Conservation (phyloP, 2,888 invertebrate species). For the Melieria picta region DNA sequence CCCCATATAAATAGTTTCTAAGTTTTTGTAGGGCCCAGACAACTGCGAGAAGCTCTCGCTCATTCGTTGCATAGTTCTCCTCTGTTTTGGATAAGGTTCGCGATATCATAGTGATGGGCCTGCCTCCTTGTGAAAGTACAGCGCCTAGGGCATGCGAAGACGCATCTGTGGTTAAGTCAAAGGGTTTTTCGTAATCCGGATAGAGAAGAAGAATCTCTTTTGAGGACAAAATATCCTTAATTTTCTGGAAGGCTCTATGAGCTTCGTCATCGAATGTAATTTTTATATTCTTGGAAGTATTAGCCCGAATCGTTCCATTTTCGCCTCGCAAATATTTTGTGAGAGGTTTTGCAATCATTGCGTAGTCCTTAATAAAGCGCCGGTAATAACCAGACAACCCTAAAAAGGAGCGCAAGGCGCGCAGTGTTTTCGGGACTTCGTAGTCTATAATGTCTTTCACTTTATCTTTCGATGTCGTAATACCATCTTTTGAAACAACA, state of each 20-base stretch:
- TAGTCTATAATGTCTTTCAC: constrained; percentile 7
- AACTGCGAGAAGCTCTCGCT: too few species aligned
- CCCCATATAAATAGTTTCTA: too few species aligned
- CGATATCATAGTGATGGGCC: neutral
- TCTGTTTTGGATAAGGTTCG: too few species aligned
- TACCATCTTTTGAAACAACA: constrained; percentile 1
- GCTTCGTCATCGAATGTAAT: neutral
- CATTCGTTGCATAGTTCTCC: too few species aligned
- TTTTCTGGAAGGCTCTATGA: neutral
- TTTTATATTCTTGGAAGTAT: neutral
- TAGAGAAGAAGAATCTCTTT: constrained; percentile 2
- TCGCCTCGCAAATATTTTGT: constrained; percentile 6
- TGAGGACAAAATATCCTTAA: constrained; percentile 4
- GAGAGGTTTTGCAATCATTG: constrained; percentile 24
- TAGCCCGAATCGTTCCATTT: neutral
- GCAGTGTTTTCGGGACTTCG: constrained; percentile 7
- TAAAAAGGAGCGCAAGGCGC: constrained; percentile 5
- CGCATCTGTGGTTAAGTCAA: constrained; percentile 2
- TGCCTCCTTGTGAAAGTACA: too few species aligned
- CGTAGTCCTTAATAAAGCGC: neutral
- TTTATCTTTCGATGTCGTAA: constrained; percentile 10
- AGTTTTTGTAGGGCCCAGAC: too few species aligned
- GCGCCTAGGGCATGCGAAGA: neutral
- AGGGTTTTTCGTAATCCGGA: neutral
- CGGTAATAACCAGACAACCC: neutral